Conservation (phyloP, 2,888 invertebrate species). For the Alsophila aescularia region DNA sequence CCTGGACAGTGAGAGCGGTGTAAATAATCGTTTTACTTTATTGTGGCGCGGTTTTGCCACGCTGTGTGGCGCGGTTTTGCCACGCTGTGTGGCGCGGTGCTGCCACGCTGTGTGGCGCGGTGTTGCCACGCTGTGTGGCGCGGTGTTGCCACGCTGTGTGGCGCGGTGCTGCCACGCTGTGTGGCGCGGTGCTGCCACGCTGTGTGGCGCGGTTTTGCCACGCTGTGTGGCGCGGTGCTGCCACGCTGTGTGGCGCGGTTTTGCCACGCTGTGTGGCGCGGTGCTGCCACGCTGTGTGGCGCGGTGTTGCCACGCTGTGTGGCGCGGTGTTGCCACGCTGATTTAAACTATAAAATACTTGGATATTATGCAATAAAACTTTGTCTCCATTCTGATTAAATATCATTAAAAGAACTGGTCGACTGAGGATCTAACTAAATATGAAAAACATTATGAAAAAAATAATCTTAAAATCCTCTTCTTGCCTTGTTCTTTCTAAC, state of each 20-base stretch:
- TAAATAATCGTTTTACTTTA: slow-evolving; percentile 67
- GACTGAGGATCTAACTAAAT: neutral
- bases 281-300: slow-evolving; percentile 67
- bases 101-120: slow-evolving; percentile 68
- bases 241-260: slow-evolving; percentile 66
- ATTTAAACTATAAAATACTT: slow-evolving; percentile 63
- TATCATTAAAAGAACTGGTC: neutral
- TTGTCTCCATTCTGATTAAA: slow-evolving; percentile 42
- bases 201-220: slow-evolving; percentile 65
- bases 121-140: slow-evolving; percentile 68
- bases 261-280: slow-evolving; percentile 68
- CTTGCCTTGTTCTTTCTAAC: too few relatives aligned
- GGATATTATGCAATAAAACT: slow-evolving; percentile 56
- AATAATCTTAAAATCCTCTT: too few relatives aligned
- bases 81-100: slow-evolving; percentile 66
- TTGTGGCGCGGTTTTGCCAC: too few relatives aligned
- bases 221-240: slow-evolving; percentile 65
- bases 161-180: slow-evolving; percentile 67
- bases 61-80: slow-evolving; percentile 61
- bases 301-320: slow-evolving; percentile 68
- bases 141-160: slow-evolving; percentile 67
- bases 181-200: slow-evolving; percentile 65
- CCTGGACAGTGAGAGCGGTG: slow-evolving; percentile 71
- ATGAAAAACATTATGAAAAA: neutral
- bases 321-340: slow-evolving; percentile 66